Conservation (phyloP, 2,113 vertebrate species). For the Telmatochromis brichardi region DNA sequence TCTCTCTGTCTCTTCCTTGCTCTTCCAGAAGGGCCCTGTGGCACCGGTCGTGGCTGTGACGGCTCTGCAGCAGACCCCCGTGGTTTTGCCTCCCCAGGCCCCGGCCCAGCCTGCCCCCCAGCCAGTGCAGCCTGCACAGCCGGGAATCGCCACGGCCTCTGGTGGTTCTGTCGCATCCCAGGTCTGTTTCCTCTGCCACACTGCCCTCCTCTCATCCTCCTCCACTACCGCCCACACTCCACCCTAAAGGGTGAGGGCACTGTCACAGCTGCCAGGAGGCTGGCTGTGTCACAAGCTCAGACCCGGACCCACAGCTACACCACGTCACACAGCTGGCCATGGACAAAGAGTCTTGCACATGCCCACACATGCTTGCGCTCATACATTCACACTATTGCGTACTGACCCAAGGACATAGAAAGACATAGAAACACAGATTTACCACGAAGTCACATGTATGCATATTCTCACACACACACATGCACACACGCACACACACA, state of each 20-base stretch:
- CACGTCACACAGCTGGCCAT: constrained; percentile 47
- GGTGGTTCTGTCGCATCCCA: constrained; percentile 76
- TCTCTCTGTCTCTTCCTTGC: constrained; percentile 64
- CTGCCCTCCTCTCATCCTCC: background rate
- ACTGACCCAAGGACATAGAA: constrained; percentile 33
- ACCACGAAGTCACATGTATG: background rate
- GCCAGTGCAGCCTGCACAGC: constrained; percentile 59
- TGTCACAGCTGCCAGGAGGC: constrained; percentile 61
- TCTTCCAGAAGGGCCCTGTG: constrained; percentile 70
- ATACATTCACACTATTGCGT: constrained; percentile 37
- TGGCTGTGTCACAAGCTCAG: constrained; percentile 41
- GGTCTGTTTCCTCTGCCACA: constrained; percentile 49
- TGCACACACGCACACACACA: background rate
- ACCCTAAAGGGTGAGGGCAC: constrained; percentile 5
- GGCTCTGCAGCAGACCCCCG: constrained; percentile 66
- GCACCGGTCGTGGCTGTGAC: constrained; percentile 64
- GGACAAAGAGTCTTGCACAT: constrained; percentile 45
- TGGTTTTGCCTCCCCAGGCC: constrained; percentile 57
- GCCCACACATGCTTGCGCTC: constrained; percentile 6
- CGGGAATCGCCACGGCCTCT: constrained; percentile 61
- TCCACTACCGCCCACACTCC: background rate
- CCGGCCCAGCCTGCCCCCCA: constrained; percentile 52
- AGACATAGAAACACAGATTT: background rate
- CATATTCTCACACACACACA: background rate
- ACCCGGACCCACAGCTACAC: background rate